Percentiles rank a stretch among this genome's conserved stretches.
These are phyloP conservation scores for Acrobasis consociella DNA, from an alignment of 2,888 invertebrate species.

Conservation along the genomic window DNA sequence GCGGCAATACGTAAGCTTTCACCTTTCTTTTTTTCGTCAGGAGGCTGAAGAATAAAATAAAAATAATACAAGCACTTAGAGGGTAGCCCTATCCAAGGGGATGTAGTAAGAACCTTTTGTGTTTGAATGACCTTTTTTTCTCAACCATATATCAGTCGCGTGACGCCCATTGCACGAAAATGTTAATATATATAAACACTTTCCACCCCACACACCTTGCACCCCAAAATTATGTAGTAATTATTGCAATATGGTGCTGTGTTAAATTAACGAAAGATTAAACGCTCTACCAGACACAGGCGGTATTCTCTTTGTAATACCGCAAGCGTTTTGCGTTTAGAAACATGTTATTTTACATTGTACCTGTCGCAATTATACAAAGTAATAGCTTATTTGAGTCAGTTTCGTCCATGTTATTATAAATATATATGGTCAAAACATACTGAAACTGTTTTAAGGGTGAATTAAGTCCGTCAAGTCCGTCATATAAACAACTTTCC, in stretches of 20 bases:
- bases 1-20: constrained; percentile 37
- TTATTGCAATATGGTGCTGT: constrained; percentile 38
- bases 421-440: too few species aligned
- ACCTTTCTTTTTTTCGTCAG: constrained; percentile 31
- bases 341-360: too few species aligned
- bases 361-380: too few species aligned
- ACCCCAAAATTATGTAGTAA: constrained; percentile 47
- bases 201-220: constrained; percentile 43
- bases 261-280: constrained; percentile 36
- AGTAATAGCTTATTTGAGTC: too few species aligned
- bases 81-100: constrained; percentile 32
- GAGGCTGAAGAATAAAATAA: constrained; percentile 31
- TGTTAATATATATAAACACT: constrained; percentile 56
- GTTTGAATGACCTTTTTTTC: constrained; percentile 40
- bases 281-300: constrained; percentile 5
- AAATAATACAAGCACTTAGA: constrained; percentile 42
- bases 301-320: too few species aligned
- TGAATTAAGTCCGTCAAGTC: too few species aligned
- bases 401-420: too few species aligned
- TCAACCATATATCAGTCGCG: constrained; percentile 42
- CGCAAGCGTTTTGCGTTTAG: too few species aligned
- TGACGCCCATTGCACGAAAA: constrained; percentile 48
- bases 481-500: too few species aligned
- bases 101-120: constrained; percentile 30
- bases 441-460: too few species aligned